Percentiles rank a stretch among this genome's conserved stretches.
phyloP scores from a whole-genome alignment of 2,888 invertebrate genomes.

The Bhutanitis thaidina region DNA sequence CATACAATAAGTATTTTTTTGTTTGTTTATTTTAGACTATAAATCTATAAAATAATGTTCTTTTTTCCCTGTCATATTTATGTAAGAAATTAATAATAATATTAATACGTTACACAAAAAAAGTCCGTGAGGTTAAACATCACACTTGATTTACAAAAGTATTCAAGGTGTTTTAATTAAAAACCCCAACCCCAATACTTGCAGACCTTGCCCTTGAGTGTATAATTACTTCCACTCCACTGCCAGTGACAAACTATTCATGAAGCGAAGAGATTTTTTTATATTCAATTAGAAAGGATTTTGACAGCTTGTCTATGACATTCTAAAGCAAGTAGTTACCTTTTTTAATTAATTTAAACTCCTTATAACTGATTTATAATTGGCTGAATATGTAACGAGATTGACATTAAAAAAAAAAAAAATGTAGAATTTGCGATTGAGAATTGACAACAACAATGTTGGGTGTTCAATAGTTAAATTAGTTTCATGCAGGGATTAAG shows the following conservation, averaged over 20 bases:
- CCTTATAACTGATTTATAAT: no score
- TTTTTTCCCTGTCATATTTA: no score
- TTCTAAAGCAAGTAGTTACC: neutral
- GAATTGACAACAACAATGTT: no score
- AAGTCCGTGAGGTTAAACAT: constrained; percentile 2
- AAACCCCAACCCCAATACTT: constrained; percentile 10
- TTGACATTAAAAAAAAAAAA: no score
- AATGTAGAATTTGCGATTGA: no score
- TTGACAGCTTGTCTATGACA: constrained; percentile 1
- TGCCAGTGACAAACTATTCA: constrained; percentile 11
- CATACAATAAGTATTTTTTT: no score
- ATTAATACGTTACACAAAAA: neutral
- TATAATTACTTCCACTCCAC: constrained; percentile 14
- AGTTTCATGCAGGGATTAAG: no score
- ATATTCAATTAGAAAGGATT: neutral
- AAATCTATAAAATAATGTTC: no score
- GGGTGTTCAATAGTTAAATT: no score
- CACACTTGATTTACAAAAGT: constrained; percentile 10
- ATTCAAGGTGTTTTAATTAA: constrained; percentile 18
- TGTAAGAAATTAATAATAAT: neutral
- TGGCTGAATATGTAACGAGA: no score
- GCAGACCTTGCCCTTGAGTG: constrained; percentile 16
- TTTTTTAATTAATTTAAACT: no score
- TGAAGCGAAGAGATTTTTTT: neutral
- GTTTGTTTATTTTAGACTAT: no score